Evolutionary conservation across 2,797 vertebrate genomes (phyloP), one percentile per base, ranked within the genome.

Genomic region (Xiphophorus birchmanni): DNA sequence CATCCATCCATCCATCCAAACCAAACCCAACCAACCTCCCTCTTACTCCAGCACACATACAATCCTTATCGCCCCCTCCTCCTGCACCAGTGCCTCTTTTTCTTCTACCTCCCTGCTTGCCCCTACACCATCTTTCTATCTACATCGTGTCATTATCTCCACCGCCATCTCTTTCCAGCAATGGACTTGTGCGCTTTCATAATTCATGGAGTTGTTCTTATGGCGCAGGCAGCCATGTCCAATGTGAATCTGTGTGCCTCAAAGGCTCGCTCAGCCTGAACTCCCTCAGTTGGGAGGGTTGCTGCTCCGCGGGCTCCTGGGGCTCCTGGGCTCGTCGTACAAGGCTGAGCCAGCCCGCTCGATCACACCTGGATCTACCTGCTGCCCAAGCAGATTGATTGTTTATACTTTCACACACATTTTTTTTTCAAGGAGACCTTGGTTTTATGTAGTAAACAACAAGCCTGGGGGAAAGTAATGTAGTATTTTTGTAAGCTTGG

Each of bases 131-230:
- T 91, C 89, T 87, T 81, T 81, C 78, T 71, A 75, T 84, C 89
- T 90, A 81, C 88, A 80, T 42, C 67, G 63, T 80, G 86, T 75
- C 84, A 84, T 82, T 91, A 86, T 88, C 82, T 75, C 86, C 75
- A 65, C 21, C 78, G 76, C 79, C 80, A 84, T 86, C 85, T 73
- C 87, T 60, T 80, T 79, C 78, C 86, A 58, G 89, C 78, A 73
- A 87, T 80, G 84, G 85, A 83, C 88, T 90, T 78, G 80, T 88
- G 89, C 82, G 83, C 86, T 88, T 94, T 91, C 91, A 95, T 95
- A 94, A 94, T 94, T 95, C 93, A 94, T 94, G 89, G 86, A 90
- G 90, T 93, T 93, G 91, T 94, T 94, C 93, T 93, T 87, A 84
- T 79, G 91, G 91, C 90, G 89, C 85, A 90, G 91, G 89, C 88